Percentiles rank a stretch among this genome's conserved stretches.
Evolutionary conservation across 1,140 invertebrate species (phyloP).

Genomic region (Drosophila sproati): DNA sequence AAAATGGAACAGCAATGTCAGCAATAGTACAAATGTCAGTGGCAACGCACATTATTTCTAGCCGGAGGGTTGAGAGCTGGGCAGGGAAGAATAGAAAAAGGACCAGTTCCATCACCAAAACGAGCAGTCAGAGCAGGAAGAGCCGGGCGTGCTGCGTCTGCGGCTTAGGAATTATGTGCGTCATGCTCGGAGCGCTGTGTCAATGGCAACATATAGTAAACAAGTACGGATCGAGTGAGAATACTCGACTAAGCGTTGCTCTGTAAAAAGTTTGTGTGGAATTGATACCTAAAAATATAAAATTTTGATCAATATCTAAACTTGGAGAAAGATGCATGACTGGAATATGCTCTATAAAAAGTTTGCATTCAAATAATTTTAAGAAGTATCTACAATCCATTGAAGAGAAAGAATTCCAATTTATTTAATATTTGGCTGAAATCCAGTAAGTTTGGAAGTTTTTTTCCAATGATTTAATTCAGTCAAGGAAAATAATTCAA

Average conservation of each 20-base stretch:
- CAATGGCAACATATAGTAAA: conserved; percentile 33
- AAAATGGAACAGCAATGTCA: conserved; percentile 60
- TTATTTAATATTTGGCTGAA: too few species aligned
- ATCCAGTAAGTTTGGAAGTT: too few species aligned
- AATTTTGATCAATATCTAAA: too few species aligned
- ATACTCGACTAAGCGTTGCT: neutral
- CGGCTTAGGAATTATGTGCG: conserved; percentile 68
- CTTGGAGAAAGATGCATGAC: too few species aligned
- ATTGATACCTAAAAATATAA: too few species aligned
- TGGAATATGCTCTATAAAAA: too few species aligned
- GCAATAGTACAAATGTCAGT: conserved; percentile 71
- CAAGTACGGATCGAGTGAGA: neutral
- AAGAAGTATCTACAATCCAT: too few species aligned
- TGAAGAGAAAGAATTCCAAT: too few species aligned
- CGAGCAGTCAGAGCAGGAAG: neutral
- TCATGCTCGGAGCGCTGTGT: conserved; percentile 60
- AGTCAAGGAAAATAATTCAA: too few species aligned
- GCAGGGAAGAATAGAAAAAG: neutral
- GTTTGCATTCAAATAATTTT: too few species aligned
- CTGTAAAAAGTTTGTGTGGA: neutral
- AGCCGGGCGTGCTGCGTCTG: conserved; percentile 41
- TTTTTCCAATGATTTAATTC: too few species aligned
- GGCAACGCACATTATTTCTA: conserved; percentile 64
- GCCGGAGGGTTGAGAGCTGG: neutral
- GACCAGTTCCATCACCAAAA: neutral